These are phyloP conservation scores for Cyanoramphus novaezelandiae DNA, from an alignment of 2,113 vertebrate species.

Conservation along the genomic window DNA sequence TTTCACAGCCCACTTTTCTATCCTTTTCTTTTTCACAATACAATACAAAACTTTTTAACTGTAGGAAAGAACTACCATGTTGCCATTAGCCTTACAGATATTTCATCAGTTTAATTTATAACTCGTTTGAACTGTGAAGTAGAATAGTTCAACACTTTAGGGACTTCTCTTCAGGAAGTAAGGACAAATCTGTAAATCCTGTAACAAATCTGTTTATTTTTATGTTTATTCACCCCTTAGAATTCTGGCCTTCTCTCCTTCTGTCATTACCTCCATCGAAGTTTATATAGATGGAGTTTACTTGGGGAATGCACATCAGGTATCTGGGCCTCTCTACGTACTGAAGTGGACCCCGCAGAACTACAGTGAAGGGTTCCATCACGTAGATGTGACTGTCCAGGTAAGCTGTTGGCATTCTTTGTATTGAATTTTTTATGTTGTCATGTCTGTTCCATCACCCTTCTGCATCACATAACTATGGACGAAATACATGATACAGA, in stretches of 20 bases:
- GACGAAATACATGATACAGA: neutral
- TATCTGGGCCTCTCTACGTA: slow-evolving; percentile 88
- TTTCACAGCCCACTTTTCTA: neutral
- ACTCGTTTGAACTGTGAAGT: neutral
- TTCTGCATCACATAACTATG: neutral
- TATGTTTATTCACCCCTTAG: slow-evolving; percentile 69
- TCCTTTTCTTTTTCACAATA: neutral
- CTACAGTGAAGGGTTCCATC: slow-evolving; percentile 86
- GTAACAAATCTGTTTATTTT: slow-evolving; percentile 46
- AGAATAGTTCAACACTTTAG: neutral
- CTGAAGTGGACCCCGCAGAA: slow-evolving; percentile 86
- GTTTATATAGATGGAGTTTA: slow-evolving; percentile 82
- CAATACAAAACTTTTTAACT: neutral
- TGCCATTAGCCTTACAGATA: neutral
- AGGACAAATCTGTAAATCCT: neutral
- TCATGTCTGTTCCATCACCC: neutral
- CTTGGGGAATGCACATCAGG: slow-evolving; percentile 78
- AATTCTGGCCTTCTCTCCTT: slow-evolving; percentile 90
- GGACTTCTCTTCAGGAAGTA: neutral
- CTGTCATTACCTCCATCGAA: slow-evolving; percentile 79
- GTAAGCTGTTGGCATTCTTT: slow-evolving; percentile 68
- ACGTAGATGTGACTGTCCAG: slow-evolving; percentile 86
- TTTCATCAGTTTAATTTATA: neutral
- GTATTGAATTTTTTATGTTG: neutral
- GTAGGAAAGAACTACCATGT: neutral